phyloP scores from a whole-genome alignment of 2,797 vertebrate genomes.

The Brachymystax lenok region DNA sequence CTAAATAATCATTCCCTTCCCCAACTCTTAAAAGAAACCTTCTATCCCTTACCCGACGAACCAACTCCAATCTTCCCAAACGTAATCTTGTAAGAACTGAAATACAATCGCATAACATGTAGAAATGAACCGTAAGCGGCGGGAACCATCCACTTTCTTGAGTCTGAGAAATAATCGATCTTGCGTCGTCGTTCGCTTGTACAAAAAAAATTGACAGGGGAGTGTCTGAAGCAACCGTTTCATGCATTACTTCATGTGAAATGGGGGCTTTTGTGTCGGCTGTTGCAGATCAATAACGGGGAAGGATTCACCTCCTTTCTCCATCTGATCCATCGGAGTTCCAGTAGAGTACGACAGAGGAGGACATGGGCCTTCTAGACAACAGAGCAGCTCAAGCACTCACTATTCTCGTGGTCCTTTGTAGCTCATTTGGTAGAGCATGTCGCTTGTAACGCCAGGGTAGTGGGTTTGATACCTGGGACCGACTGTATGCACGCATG shows the following conservation, averaged over 20 bases:
- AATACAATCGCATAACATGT: not conserved
- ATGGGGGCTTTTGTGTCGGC: constrained; percentile 44
- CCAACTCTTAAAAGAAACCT: not conserved
- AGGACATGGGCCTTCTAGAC: not conserved
- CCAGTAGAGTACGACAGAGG: not conserved
- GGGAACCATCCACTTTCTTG: constrained; percentile 7
- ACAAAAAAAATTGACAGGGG: constrained; percentile 57
- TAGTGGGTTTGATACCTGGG: too few species aligned
- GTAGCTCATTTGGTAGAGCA: too few species aligned
- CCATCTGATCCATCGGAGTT: not conserved
- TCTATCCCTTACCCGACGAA: not conserved
- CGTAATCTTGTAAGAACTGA: not conserved
- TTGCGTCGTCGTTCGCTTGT: constrained; percentile 5
- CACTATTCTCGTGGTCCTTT: not conserved
- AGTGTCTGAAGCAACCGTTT: constrained; percentile 53
- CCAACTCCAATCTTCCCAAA: not conserved
- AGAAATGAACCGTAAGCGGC: not conserved
- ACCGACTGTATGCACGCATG: too few species aligned
- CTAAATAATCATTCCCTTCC: not conserved
- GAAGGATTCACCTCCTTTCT: constrained; percentile 31
- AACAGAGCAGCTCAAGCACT: not conserved
- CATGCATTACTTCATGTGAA: constrained; percentile 64
- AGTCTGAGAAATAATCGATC: constrained; percentile 52
- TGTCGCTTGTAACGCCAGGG: too few species aligned
- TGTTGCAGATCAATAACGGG: constrained; percentile 57